Evolutionary conservation across 2,888 invertebrate genomes (phyloP).

Genomic region (Pasiphila rectangulata): DNA sequence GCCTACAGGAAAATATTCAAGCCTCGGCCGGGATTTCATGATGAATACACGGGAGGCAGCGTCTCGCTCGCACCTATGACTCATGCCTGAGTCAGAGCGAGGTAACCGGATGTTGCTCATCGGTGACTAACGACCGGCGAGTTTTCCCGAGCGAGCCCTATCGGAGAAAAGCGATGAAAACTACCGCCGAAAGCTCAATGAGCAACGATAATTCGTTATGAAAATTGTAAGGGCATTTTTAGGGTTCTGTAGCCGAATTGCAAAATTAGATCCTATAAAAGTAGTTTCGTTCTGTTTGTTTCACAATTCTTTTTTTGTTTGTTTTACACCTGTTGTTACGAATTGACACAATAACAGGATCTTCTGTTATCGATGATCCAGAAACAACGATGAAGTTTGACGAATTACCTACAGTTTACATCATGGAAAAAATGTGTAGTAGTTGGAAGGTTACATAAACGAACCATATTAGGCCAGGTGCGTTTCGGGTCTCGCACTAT

Average conservation of each 20-base stretch:
- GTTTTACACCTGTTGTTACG: too few species aligned
- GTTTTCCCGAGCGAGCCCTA: constrained; percentile 42
- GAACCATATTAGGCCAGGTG: too few species aligned
- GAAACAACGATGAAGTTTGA: too few species aligned
- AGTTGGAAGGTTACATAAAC: too few species aligned
- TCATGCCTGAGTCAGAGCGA: constrained; percentile 60
- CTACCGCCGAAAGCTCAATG: constrained; percentile 68
- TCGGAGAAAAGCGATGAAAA: constrained; percentile 46
- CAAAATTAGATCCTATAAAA: too few species aligned
- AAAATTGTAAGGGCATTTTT: constrained; percentile 56
- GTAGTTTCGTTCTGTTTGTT: too few species aligned
- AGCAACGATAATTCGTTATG: constrained; percentile 66
- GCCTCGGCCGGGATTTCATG: constrained; percentile 62
- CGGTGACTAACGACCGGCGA: constrained; percentile 40
- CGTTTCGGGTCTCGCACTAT: too few species aligned
- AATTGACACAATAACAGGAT: too few species aligned
- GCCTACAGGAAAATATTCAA: constrained; percentile 74
- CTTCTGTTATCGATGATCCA: too few species aligned
- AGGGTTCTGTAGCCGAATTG: not conserved
- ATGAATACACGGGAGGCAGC: constrained; percentile 51
- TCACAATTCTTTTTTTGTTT: constrained; percentile 16
- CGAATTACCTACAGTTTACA: too few species aligned
- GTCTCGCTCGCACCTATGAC: constrained; percentile 49
- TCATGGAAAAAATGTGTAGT: too few species aligned
- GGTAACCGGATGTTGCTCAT: constrained; percentile 35